phyloP scores from a whole-genome alignment of 2,888 invertebrate genomes.

The Lycaena phlaeas region DNA sequence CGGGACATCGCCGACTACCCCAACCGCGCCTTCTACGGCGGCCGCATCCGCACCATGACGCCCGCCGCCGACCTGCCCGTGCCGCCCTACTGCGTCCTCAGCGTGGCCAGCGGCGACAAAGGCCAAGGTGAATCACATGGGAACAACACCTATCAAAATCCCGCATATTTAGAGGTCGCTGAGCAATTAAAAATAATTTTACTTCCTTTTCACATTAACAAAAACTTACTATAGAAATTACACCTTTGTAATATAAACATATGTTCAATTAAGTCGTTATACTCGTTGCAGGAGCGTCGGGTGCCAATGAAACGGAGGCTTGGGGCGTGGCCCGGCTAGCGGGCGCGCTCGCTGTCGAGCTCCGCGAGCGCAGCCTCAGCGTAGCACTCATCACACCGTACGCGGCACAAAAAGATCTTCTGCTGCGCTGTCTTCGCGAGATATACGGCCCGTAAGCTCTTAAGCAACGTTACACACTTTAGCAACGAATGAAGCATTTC shows the following conservation, averaged over 20 bases:
- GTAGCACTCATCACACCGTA: slow-evolving; percentile 64
- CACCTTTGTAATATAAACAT: too few relatives aligned
- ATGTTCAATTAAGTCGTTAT: too few relatives aligned
- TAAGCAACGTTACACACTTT: too few relatives aligned
- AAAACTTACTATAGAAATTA: too few relatives aligned
- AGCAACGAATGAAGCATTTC: too few relatives aligned
- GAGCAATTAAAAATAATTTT: too few relatives aligned
- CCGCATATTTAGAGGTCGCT: too few relatives aligned
- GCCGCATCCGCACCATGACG: slow-evolving; percentile 50
- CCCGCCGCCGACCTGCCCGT: slow-evolving; percentile 30
- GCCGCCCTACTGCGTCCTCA: slow-evolving; percentile 44
- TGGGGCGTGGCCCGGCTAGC: slow-evolving; percentile 52
- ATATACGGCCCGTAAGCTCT: slow-evolving; percentile 36
- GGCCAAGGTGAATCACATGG: slow-evolving; percentile 39
- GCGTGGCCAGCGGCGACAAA: slow-evolving; percentile 45
- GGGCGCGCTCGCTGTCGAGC: slow-evolving; percentile 34
- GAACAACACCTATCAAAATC: too few relatives aligned
- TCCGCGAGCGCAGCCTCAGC: slow-evolving; percentile 25
- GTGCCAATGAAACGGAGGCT: slow-evolving; percentile 55
- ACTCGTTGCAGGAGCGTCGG: slow-evolving; percentile 31
- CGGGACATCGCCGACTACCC: slow-evolving; percentile 86
- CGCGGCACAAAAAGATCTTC: slow-evolving; percentile 55
- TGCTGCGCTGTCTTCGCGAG: slow-evolving; percentile 35
- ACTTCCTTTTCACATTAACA: too few relatives aligned
- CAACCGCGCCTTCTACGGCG: slow-evolving; percentile 79